Conservation (phyloP, 2,113 vertebrate genomes). For the Dromaius novaehollandiae region DNA sequence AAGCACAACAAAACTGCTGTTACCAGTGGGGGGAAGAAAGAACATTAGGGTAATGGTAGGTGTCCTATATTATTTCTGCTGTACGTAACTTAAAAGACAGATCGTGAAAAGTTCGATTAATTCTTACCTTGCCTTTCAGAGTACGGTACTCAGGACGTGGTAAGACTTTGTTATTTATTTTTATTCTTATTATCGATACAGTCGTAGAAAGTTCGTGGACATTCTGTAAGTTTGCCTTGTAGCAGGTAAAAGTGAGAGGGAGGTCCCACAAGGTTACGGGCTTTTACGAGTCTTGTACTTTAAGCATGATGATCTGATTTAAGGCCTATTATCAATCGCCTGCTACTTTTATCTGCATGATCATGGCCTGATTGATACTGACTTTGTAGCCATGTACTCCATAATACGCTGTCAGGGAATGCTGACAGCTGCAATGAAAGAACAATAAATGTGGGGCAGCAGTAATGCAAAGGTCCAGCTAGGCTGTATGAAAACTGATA, state of each 20-base stretch:
- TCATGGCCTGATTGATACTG: slow-evolving; percentile 82
- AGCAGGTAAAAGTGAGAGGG: slow-evolving; percentile 65
- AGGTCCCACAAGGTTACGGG: slow-evolving; percentile 58
- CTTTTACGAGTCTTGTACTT: slow-evolving; percentile 77
- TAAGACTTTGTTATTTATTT: background rate
- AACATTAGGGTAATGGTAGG: slow-evolving; percentile 44
- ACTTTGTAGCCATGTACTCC: slow-evolving; percentile 79
- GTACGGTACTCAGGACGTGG: background rate
- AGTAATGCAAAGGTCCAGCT: slow-evolving; percentile 83
- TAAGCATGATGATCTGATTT: slow-evolving; percentile 80
- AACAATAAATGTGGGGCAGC: slow-evolving; percentile 84
- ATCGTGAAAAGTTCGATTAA: slow-evolving; percentile 13
- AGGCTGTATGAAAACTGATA: slow-evolving; percentile 89
- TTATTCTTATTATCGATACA: background rate
- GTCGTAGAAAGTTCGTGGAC: slow-evolving; percentile 10
- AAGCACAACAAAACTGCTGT: slow-evolving; percentile 67
- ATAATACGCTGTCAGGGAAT: slow-evolving; percentile 84
- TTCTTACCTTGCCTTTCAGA: slow-evolving; percentile 16
- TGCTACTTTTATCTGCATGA: slow-evolving; percentile 82
- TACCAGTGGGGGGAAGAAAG: background rate
- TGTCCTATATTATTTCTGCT: slow-evolving; percentile 6
- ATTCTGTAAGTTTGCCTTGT: slow-evolving; percentile 6
- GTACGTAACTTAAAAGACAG: background rate
- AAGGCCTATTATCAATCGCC: slow-evolving; percentile 81
- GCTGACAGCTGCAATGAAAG: slow-evolving; percentile 87